Base-by-base conservation (phyloP, 2,888 invertebrate species). In the Plebejus melissa region DNA sequence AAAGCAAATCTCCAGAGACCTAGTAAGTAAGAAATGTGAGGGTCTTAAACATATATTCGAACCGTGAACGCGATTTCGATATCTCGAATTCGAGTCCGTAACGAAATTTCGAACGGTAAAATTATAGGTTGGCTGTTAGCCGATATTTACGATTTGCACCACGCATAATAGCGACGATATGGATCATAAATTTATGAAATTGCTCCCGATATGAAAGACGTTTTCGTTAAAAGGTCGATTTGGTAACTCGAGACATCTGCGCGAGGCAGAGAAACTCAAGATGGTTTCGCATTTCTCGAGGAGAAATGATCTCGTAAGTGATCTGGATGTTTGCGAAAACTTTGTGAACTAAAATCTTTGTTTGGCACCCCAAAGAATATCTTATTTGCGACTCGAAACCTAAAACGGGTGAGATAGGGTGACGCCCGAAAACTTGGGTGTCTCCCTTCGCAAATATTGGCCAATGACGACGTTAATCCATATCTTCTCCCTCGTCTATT, bases 161-260 rank as follows among this genome's bases (percentile, higher is more conserved):
- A 77, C 77, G 79, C 83, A 86, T 87, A 86, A 88, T 88, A 83
- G 80, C 83, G 84, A 86, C 84, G 87, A 87, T 87, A 88, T 85
- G 88, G 87, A 77, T 85, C 89, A 87, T 90, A 90, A 90, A 91
- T 90, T 88, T 85, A 85, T 83, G 85, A 83, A 81, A 83, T 83
- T 83, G 72, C 72, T 32, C 6, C 72, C 32, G 46, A 72, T 72
- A 32, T 32, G 65, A 65, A 65, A 65, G 32, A 4, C 65, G 65
- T 32, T 58, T 41, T 13, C 36, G 58, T 38, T 57, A 57, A 80
- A 83, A 82, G 81, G 81, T 81, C 76, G 81, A 16, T 13, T 65
- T 65, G 7, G 32, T 11, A 32, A 36, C 5, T 65, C 16, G 13
- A 65, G 16, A 65, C 65, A 65, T 65, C 65, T 13, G 32, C 32